A percentile compares a stretch with the other conserved stretches of the same genome.
phyloP scores from a whole-genome alignment of 1,140 invertebrate species.

The Mercenaria mercenaria region DNA sequence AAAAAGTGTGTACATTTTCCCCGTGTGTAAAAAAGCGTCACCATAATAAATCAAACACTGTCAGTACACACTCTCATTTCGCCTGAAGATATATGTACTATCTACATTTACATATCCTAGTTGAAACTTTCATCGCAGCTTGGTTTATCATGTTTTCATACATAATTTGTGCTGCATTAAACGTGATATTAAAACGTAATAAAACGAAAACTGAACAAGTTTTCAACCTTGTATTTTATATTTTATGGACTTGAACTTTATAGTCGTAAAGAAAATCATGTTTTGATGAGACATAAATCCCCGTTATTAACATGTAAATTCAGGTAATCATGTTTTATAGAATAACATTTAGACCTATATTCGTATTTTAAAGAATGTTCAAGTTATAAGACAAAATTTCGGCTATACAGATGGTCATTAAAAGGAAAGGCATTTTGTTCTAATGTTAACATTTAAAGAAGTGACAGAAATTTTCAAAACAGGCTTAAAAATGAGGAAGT shows the following conservation, averaged over 20 bases:
- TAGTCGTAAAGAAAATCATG: not conserved
- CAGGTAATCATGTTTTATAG: no score
- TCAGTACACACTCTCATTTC: not conserved
- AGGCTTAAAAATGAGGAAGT: no score
- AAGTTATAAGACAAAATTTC: no score
- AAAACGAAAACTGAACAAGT: conserved; percentile 6
- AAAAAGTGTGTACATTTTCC: not conserved
- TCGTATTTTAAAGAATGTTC: no score
- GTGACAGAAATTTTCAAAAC: no score
- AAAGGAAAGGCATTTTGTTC: no score
- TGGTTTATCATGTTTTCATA: not conserved
- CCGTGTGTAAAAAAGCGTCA: conserved; percentile 14
- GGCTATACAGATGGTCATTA: no score
- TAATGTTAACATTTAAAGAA: no score
- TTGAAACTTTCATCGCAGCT: not conserved
- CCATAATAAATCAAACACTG: not conserved
- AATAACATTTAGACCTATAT: no score
- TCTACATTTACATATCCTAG: conserved; percentile 16
- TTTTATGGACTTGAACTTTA: conserved; percentile 4
- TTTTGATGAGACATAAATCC: not conserved
- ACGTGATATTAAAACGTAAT: conserved; percentile 3
- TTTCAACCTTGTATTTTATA: conserved; percentile 14
- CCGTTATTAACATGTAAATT: no score
- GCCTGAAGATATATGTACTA: not conserved
- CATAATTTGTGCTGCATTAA: conserved; percentile 13